These are phyloP conservation scores for Halcyon leucocephala DNA, from an alignment of 2,797 vertebrate genomes.

Conservation along the genomic window DNA sequence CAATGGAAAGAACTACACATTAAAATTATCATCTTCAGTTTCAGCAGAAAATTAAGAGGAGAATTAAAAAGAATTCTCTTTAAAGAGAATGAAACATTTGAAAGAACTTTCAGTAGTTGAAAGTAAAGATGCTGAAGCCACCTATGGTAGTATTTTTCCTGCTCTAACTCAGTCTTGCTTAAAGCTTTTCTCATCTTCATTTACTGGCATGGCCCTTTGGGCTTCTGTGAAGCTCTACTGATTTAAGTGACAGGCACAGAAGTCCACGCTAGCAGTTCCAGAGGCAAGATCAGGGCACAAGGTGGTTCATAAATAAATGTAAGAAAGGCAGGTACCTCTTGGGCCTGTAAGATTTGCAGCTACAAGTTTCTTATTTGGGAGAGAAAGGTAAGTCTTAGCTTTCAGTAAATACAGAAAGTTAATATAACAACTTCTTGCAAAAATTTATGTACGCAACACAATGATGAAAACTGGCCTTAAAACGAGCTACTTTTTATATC, in stretches of 20 bases:
- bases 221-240: not conserved
- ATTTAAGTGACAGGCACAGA: conserved; percentile 24
- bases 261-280: not conserved
- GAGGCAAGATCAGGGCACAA: conserved; percentile 31
- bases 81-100: not conserved
- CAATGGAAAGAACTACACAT: not conserved
- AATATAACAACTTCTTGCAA: rapidly evolving
- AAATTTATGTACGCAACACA: not conserved
- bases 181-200: not conserved
- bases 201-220: not conserved
- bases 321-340: not conserved
- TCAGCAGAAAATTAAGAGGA: not conserved
- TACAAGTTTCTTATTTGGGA: not conserved
- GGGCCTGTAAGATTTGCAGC: not conserved
- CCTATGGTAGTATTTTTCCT: not conserved
- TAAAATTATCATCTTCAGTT: not conserved
- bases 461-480: not conserved
- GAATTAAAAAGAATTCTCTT: not conserved
- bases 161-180: not conserved
- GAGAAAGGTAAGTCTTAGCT: not conserved
- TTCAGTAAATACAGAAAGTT: not conserved
- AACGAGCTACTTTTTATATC: not conserved
- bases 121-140: not conserved
- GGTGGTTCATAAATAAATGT: conserved; percentile 35
- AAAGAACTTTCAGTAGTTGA: not conserved